Evolutionary conservation across 2,113 vertebrate species (phyloP).

Genomic region (Echinops telfairi): DNA sequence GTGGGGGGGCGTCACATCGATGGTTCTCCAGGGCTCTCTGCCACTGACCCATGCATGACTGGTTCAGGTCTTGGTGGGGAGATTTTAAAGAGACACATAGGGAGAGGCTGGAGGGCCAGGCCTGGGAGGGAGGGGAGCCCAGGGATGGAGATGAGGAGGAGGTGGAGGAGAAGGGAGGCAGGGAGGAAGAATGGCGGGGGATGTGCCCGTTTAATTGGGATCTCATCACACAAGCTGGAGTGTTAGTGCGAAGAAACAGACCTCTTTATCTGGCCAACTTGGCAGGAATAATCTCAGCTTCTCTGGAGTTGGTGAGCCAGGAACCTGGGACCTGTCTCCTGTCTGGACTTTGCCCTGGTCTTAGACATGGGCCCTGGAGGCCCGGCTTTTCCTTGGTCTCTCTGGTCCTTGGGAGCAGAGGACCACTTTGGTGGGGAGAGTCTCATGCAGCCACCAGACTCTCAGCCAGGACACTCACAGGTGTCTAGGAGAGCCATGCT

Average conservation of each 20-base stretch:
- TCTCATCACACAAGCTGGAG: not conserved
- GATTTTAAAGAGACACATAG: conserved; percentile 72
- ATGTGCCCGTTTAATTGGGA: not conserved
- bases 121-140: not conserved
- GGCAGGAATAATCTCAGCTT: not conserved
- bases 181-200: too few species aligned
- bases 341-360: not conserved
- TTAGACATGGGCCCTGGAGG: too few species aligned
- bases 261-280: conserved; percentile 29
- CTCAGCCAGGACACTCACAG: not conserved
- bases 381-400: not conserved
- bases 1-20: conserved; percentile 72
- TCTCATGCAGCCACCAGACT: not conserved
- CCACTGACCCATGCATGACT: conserved; percentile 70
- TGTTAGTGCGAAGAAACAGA: conserved; percentile 6
- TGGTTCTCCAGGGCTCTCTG: conserved; percentile 79
- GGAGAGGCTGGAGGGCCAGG: not conserved
- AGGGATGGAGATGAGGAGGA: not conserved
- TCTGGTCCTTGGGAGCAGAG: not conserved
- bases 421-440: not conserved
- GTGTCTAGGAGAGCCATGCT: not conserved
- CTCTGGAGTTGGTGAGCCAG: not conserved
- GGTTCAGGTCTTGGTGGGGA: conserved; percentile 63
- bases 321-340: not conserved
- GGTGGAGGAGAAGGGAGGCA: not conserved